These are phyloP conservation scores for Mythimna ferrago DNA, from an alignment of 2,888 invertebrate species.

Conservation along the genomic window DNA sequence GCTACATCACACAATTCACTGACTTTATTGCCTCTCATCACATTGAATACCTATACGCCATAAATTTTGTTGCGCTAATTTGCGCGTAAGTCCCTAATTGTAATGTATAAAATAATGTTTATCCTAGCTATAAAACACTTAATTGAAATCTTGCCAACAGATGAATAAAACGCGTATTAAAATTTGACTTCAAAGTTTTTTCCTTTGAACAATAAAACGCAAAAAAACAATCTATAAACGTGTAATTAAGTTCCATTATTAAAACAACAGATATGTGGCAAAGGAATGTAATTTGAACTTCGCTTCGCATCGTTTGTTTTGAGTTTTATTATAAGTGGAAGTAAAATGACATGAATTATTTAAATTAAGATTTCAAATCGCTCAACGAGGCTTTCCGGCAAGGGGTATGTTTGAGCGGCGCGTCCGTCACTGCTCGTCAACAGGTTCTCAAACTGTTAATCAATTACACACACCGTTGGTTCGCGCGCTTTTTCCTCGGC, in stretches of 20 bases:
- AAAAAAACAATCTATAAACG: conserved; percentile 70
- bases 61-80: conserved; percentile 67
- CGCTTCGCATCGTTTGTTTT: conserved; percentile 68
- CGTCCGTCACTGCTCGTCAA: conserved; percentile 72
- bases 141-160: conserved; percentile 76
- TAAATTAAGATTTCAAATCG: conserved; percentile 79
- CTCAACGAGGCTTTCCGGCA: conserved; percentile 63
- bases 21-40: conserved; percentile 69
- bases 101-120: conserved; percentile 58
- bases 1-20: conserved; percentile 74
- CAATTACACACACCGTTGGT: conserved; percentile 87
- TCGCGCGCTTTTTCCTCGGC: conserved; percentile 83
- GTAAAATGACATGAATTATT: conserved; percentile 70
- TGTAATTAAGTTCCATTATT: conserved; percentile 73
- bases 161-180: conserved; percentile 67
- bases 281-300: conserved; percentile 64
- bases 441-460: conserved; percentile 86
- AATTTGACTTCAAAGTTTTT: conserved; percentile 67
- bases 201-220: conserved; percentile 70
- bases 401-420: conserved; percentile 59
- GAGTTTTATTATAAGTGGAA: conserved; percentile 56
- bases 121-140: conserved; percentile 67
- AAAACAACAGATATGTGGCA: conserved; percentile 57
- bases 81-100: conserved; percentile 56
- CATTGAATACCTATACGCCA: conserved; percentile 67